phyloP scores from a whole-genome alignment of 2,888 invertebrate genomes.

The Allophyes oxyacanthae region DNA sequence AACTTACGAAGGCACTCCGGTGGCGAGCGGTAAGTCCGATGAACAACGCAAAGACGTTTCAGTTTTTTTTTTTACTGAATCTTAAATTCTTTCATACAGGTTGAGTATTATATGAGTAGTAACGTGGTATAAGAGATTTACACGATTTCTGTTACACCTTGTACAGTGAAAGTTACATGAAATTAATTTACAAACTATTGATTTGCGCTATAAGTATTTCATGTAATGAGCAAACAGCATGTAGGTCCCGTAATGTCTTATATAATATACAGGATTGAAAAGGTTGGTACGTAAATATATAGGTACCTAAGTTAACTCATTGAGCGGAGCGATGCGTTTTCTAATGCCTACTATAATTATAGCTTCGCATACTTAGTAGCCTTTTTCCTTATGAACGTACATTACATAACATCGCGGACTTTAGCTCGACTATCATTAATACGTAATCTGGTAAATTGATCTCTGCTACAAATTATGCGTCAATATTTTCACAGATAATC shows the following conservation, averaged over 20 bases:
- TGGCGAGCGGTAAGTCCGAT: no score
- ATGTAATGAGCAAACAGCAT: slow-evolving; percentile 53
- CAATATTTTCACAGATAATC: slow-evolving; percentile 15
- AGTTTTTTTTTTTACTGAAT: no score
- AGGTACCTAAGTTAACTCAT: slow-evolving; percentile 15
- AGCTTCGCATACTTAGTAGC: slow-evolving; percentile 2
- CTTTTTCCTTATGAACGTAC: slow-evolving; percentile 9
- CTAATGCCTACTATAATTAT: slow-evolving; percentile 15
- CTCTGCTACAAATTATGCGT: slow-evolving; percentile 1
- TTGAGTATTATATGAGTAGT: no score
- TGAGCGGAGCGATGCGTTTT: slow-evolving; percentile 17
- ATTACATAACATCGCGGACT: slow-evolving; percentile 21
- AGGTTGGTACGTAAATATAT: slow-evolving; percentile 16
- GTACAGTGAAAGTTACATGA: slow-evolving; percentile 30
- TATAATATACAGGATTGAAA: slow-evolving; percentile 21
- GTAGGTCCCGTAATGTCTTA: slow-evolving; percentile 45
- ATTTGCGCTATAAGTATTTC: slow-evolving; percentile 32
- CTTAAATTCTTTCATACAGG: no score
- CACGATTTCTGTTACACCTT: no score
- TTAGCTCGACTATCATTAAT: slow-evolving; percentile 3
- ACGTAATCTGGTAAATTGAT: slow-evolving; percentile 27
- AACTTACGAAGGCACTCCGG: no score
- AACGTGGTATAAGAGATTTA: no score
- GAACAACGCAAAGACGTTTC: no score
- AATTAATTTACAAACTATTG: slow-evolving; percentile 23